phyloP scores from a whole-genome alignment of 2,113 vertebrate species.

The Emydura subglobosa region DNA sequence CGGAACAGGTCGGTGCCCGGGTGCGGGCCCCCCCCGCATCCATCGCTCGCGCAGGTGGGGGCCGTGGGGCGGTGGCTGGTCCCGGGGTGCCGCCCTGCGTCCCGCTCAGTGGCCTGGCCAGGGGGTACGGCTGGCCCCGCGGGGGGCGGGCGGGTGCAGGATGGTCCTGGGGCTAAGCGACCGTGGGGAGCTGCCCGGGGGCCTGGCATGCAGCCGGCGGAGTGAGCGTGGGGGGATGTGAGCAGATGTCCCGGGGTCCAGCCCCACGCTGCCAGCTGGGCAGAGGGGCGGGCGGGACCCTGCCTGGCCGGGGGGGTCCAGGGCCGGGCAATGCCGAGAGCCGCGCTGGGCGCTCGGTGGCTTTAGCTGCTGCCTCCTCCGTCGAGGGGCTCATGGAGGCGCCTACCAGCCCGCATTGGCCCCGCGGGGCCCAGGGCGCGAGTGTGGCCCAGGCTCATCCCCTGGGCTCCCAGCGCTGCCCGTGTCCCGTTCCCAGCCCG shows the following conservation, averaged over 20 bases:
- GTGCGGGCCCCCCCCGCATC: not conserved
- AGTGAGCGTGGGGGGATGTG: no score
- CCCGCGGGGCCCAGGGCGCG: not conserved
- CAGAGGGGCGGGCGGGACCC: not conserved
- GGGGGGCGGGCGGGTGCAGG: conserved; percentile 1
- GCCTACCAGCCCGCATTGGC: not conserved
- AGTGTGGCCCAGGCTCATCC: not conserved
- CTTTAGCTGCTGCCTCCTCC: no score
- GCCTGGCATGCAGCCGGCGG: no score
- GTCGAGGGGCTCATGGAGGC: no score
- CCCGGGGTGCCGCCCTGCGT: no score
- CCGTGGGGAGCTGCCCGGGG: no score
- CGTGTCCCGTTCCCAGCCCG: not conserved
- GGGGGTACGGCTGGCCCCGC: conserved; percentile 58
- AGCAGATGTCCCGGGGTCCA: no score
- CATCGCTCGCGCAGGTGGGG: not conserved
- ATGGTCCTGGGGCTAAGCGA: no score
- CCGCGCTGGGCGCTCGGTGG: no score
- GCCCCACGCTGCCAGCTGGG: not conserved
- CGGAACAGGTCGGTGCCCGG: not conserved
- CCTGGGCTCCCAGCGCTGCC: not conserved
- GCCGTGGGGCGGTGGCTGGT: no score
- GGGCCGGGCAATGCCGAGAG: no score
- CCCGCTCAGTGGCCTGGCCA: conserved; percentile 50
- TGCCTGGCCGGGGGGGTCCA: not conserved